Evolutionary conservation across 2,888 invertebrate species (phyloP).

Genomic region (Hypolimnas misippus): DNA sequence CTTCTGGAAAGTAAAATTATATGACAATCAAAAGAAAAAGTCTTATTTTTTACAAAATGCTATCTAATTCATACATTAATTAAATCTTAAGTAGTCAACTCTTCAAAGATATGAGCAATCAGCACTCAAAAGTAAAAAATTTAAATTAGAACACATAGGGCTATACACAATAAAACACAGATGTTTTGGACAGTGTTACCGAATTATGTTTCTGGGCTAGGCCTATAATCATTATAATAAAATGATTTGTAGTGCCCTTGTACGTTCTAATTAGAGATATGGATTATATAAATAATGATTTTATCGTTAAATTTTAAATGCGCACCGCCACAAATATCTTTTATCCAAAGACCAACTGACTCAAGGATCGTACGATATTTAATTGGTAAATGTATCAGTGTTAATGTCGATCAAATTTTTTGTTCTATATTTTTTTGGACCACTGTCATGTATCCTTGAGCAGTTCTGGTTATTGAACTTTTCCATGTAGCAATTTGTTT

Average conservation of each 20-base stretch:
- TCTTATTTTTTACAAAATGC: too few species aligned
- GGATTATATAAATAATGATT: not conserved
- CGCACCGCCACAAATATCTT: not conserved
- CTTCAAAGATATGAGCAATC: too few species aligned
- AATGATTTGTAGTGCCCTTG: not conserved
- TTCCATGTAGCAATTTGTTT: conserved; percentile 1
- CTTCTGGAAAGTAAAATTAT: too few species aligned
- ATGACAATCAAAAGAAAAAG: too few species aligned
- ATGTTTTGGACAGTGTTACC: too few species aligned
- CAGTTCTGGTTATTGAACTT: conserved; percentile 27
- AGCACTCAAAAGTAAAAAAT: too few species aligned
- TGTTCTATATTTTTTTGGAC: conserved; percentile 13
- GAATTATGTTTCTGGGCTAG: too few species aligned
- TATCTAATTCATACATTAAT: too few species aligned
- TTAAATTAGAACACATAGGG: too few species aligned
- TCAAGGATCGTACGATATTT: conserved; percentile 4
- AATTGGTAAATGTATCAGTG: not conserved
- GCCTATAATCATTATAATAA: too few species aligned
- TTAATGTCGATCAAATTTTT: not conserved
- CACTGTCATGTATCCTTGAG: conserved; percentile 23
- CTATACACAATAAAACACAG: too few species aligned
- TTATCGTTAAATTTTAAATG: not conserved
- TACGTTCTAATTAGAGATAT: not conserved
- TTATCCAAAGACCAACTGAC: not conserved
- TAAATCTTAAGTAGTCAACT: too few species aligned